These are phyloP conservation scores for Drosophila arizonae DNA, from an alignment of 1,140 invertebrate genomes.

Conservation along the genomic window DNA sequence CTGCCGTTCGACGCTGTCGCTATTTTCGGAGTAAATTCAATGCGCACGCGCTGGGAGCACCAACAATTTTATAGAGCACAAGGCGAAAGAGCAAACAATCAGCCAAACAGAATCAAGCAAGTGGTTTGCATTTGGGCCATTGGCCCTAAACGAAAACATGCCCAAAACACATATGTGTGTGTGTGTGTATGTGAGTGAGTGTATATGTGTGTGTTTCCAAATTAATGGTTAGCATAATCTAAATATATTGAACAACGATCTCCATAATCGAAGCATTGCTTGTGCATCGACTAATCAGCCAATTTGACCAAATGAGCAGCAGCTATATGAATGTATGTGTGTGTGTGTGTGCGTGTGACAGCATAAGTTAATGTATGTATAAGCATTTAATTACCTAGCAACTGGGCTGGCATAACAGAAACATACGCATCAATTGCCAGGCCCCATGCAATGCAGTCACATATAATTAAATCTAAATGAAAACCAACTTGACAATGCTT, in stretches of 20 bases:
- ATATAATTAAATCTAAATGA: conserved; percentile 67
- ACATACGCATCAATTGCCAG: conserved; percentile 46
- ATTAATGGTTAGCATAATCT: conserved; percentile 62
- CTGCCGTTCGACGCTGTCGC: conserved; percentile 21
- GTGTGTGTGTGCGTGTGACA: conserved; percentile 10
- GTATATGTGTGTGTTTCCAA: conserved; percentile 35
- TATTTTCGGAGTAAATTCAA: conserved; percentile 67
- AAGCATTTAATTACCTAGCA: conserved; percentile 47
- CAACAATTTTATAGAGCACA: neutral
- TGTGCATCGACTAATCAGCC: conserved; percentile 15
- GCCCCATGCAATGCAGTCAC: conserved; percentile 30
- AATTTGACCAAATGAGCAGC: conserved; percentile 38
- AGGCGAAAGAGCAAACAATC: conserved; percentile 23
- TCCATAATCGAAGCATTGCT: conserved; percentile 16
- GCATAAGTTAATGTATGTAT: conserved; percentile 63
- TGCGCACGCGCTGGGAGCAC: conserved; percentile 55
- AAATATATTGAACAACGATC: conserved; percentile 1
- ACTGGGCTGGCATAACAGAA: conserved; percentile 38
- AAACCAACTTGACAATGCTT: conserved; percentile 43
- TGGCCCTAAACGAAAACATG: conserved; percentile 47
- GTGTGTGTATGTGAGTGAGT: conserved; percentile 5
- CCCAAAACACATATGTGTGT: neutral
- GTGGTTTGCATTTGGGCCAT: conserved; percentile 63
- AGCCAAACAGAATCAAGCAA: conserved; percentile 71
- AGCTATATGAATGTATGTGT: conserved; percentile 1